Percentiles rank a stretch among this genome's conserved stretches.
Evolutionary conservation across 2,113 vertebrate genomes (phyloP).

Genomic region (Lampris incognitus): DNA sequence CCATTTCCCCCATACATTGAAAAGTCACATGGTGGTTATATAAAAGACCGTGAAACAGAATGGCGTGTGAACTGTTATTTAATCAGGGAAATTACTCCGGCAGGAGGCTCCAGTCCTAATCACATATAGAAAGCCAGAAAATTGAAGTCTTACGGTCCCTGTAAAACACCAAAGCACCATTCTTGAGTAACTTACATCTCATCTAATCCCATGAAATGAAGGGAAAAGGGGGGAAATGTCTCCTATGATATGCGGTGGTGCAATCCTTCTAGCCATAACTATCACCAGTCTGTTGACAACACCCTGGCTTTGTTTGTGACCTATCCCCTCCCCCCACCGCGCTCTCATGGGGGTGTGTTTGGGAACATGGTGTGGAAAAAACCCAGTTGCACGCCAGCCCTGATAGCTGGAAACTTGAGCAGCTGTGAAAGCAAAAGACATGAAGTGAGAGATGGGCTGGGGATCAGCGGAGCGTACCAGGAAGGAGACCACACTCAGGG

Average conservation of each 20-base stretch:
- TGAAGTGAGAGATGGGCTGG: conserved; percentile 32
- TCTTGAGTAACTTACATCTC: conserved; percentile 18
- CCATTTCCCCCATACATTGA: too few relatives aligned
- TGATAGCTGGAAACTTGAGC: conserved; percentile 46
- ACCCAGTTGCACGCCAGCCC: neutral
- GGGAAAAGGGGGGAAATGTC: neutral
- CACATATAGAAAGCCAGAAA: conserved; percentile 23
- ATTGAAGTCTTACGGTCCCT: conserved; percentile 20
- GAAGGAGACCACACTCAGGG: conserved; percentile 12
- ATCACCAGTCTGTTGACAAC: conserved; percentile 9
- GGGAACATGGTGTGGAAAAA: conserved; percentile 32
- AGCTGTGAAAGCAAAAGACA: conserved; percentile 73
- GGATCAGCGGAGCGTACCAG: neutral
- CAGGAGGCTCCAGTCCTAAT: conserved; percentile 19
- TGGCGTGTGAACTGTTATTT: conserved; percentile 10
- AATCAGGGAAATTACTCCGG: conserved; percentile 1
- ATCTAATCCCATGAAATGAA: conserved; percentile 46
- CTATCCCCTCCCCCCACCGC: neutral
- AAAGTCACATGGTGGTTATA: too few relatives aligned
- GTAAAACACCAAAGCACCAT: conserved; percentile 27
- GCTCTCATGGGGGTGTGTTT: neutral
- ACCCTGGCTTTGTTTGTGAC: conserved; percentile 2
- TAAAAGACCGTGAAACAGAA: neutral
- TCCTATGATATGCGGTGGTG: neutral
- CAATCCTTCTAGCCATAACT: neutral